Percentiles rank a stretch among this genome's conserved stretches.
phyloP scores from a whole-genome alignment of 2,113 vertebrate genomes.

The Leptocoma aspasia region DNA sequence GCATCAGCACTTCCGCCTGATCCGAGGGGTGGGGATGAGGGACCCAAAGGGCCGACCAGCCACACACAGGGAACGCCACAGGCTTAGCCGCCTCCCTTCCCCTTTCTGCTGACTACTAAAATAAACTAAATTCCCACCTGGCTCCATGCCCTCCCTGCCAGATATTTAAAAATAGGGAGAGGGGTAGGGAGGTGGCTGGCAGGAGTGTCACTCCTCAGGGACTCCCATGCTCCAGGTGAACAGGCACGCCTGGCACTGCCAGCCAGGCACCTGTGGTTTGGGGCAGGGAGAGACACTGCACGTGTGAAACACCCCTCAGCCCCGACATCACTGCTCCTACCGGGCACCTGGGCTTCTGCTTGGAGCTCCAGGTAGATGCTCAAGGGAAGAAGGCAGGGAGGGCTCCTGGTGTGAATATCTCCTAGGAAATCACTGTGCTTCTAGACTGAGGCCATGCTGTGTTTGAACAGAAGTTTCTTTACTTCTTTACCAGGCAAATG shows the following conservation, averaged over 20 bases:
- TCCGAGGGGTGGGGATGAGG: too few species aligned
- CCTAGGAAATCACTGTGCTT: not conserved
- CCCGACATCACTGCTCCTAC: not conserved
- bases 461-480: not conserved
- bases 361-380: not conserved
- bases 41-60: fast-evolving
- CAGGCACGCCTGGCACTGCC: not conserved
- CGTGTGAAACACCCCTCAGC: not conserved
- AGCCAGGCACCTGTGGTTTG: not conserved
- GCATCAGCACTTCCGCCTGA: not conserved
- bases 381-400: not conserved
- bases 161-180: not conserved
- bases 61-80: fast-evolving
- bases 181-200: fast-evolving
- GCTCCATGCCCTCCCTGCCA: not conserved
- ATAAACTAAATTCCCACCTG: not conserved
- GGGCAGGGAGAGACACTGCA: not conserved
- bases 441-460: not conserved
- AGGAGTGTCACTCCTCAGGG: not conserved
- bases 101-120: not conserved
- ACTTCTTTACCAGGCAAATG: not conserved
- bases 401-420: not conserved
- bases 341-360: fast-evolving
- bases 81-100: not conserved
- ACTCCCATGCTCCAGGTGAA: not conserved